These are phyloP conservation scores for Papilio machaon DNA, from an alignment of 1,140 invertebrate species.

Conservation along the genomic window DNA sequence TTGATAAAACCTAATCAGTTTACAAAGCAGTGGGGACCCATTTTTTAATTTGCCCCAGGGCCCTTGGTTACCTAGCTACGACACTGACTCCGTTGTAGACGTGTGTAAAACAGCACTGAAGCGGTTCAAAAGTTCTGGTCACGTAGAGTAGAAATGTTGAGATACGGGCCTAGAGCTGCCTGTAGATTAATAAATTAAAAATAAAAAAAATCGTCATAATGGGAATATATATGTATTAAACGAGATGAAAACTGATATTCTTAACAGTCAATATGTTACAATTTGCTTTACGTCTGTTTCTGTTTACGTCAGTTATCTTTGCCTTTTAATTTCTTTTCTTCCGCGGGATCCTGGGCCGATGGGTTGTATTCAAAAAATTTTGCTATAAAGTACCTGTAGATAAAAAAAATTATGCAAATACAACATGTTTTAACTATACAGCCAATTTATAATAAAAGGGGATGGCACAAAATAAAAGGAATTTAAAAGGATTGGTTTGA, in stretches of 20 bases:
- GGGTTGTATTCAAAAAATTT: conserved; percentile 76
- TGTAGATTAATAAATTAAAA: too few species aligned
- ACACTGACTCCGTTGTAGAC: too few species aligned
- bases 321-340: conserved; percentile 42
- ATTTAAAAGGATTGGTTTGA: too few species aligned
- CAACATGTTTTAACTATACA: neutral
- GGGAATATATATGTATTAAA: neutral
- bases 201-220: neutral
- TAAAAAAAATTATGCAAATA: conserved; percentile 1
- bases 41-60: too few species aligned
- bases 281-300: conserved; percentile 29
- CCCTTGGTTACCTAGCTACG: too few species aligned
- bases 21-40: too few species aligned
- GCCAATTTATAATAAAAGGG: neutral
- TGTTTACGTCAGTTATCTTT: conserved; percentile 37
- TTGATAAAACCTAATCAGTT: too few species aligned
- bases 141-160: too few species aligned
- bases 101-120: too few species aligned
- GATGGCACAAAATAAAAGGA: neutral
- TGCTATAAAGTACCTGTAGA: conserved; percentile 75
- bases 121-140: too few species aligned
- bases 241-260: neutral
- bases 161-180: too few species aligned
- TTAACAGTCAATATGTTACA: conserved; percentile 22
- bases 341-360: conserved; percentile 35